phyloP scores from a whole-genome alignment of 2,888 invertebrate genomes.

The Tachina grossa region DNA sequence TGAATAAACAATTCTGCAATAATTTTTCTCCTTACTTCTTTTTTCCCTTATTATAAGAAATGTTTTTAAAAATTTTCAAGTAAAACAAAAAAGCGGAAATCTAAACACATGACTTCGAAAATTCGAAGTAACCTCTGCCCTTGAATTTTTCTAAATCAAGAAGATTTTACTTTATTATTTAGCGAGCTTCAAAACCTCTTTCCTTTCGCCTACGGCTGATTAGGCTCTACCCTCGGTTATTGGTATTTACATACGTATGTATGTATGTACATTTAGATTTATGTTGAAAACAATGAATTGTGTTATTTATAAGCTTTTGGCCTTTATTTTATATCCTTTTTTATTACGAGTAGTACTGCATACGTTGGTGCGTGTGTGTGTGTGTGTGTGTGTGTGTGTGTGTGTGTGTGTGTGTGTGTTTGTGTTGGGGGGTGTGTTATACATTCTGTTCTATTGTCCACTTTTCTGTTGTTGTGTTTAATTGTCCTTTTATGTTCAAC shows the following conservation, averaged over 20 bases:
- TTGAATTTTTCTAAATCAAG: too few relatives aligned
- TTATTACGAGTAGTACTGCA: not conserved
- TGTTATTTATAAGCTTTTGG: conserved; percentile 66
- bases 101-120: too few relatives aligned
- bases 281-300: conserved; percentile 60
- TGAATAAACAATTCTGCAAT: too few relatives aligned
- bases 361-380: not conserved
- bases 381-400: not conserved
- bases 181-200: not conserved
- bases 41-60: too few relatives aligned
- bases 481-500: conserved; percentile 66
- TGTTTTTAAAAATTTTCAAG: too few relatives aligned
- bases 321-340: conserved; percentile 49
- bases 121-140: too few relatives aligned
- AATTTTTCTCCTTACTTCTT: too few relatives aligned
- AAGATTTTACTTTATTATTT: too few relatives aligned
- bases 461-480: conserved; percentile 54
- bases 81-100: too few relatives aligned
- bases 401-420: not conserved
- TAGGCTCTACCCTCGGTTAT: not conserved
- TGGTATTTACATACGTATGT: conserved; percentile 12
- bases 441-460: conserved; percentile 48
- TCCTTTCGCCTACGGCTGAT: not conserved
- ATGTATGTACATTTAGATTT: conserved; percentile 31
- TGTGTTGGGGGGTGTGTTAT: not conserved